Base-by-base conservation (phyloP, 2,797 vertebrate genomes). In the Enteromius anoplus region DNA sequence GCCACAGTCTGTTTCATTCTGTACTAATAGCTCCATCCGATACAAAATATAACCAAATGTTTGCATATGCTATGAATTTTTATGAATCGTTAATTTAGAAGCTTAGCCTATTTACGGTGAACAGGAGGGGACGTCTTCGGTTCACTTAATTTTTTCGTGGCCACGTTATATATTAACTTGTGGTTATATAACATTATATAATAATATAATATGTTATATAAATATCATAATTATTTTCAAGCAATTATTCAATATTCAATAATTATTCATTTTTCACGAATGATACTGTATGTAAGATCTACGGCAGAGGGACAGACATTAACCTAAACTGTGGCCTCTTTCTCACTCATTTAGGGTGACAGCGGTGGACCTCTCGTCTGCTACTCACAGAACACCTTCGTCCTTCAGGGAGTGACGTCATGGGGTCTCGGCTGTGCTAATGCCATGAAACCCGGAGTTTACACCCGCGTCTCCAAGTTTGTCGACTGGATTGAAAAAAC, bases 311-410 rank as follows among this genome's bases (percentile, higher is more conserved):
- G 15, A 17, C 37, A 60, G 7, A 62, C 19, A 26, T 58, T 4
- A 76, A 2, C 8, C 23, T 47, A 80, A 49, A 75, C 23, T 80
- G 34, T 81, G 12, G 29, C 3, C 6, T 58, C 1, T 40, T 37
- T 49, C 29, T 51, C 55, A 5, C 84, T 60, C 68, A 0, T 90
- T 49, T 85, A 99, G 97, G 97, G 97, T n/a, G 97, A 99, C 95
- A 99, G 97, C 9, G 98, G 98, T 2, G 97, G 98, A 17, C 98
- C 98, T 62, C 93, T 99, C 23, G 96, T 98, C 70, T 99, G 98
- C 85, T 84, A 89, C 21, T 76, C 95, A 12, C 93, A 97, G 88
- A 96, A 95, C 84, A 95, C 53, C 79, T 99, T 94, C 78, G 26
- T 98, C 80, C 85, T 99, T 42, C 97, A 99, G 85, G 98, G 98